Percentiles rank a stretch among this genome's conserved stretches.
These are phyloP conservation scores for Phodopus roborovskii DNA, from an alignment of 2,113 vertebrate genomes.

Conservation along the genomic window DNA sequence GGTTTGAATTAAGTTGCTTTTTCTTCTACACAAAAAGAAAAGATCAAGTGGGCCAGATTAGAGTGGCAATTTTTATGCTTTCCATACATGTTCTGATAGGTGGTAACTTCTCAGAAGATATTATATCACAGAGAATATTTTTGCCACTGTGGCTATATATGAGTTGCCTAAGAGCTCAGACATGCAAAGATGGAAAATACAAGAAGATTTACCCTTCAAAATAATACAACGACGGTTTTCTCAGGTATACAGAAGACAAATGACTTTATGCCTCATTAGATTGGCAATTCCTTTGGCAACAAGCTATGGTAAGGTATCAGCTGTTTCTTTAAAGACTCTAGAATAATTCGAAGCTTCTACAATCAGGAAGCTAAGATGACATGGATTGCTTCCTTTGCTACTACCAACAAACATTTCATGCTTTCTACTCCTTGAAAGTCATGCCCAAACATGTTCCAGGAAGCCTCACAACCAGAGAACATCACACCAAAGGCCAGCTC, in stretches of 20 bases:
- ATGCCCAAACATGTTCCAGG: not conserved
- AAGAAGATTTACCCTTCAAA: slow-evolving; percentile 43
- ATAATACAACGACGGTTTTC: not conserved
- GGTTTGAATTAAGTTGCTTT: slow-evolving; percentile 36
- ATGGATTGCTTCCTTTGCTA: slow-evolving; percentile 14
- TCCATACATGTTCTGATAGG: not conserved
- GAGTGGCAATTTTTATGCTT: slow-evolving; percentile 29
- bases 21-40: slow-evolving; percentile 10
- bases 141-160: not conserved
- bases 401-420: not conserved
- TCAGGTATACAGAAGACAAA: not conserved
- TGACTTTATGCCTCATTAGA: not conserved
- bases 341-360: slow-evolving; percentile 12
- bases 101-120: slow-evolving; percentile 43
- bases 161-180: slow-evolving; percentile 10
- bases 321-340: slow-evolving; percentile 8
- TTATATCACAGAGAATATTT: not conserved
- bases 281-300: slow-evolving; percentile 22
- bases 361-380: not conserved
- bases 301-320: not conserved
- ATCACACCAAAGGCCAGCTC: not conserved
- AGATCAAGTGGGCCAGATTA: not conserved
- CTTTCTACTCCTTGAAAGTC: not conserved
- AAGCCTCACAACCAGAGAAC: not conserved
- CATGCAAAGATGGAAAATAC: not conserved